These are phyloP conservation scores for Oscheius sp. DNA, from an alignment of 2,888 invertebrate genomes.

Conservation along the genomic window DNA sequence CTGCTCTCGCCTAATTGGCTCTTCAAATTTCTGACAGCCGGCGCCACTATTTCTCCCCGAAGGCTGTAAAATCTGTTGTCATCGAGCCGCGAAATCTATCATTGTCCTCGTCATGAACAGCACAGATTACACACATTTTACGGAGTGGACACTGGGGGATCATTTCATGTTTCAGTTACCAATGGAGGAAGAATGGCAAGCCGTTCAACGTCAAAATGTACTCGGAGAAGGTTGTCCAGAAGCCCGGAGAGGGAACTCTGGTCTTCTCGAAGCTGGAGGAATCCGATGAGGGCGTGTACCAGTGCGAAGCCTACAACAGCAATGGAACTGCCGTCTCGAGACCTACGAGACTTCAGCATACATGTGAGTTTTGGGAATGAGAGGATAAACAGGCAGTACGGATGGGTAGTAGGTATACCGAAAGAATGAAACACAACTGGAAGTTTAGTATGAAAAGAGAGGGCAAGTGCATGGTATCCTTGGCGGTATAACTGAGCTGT, in stretches of 20 bases:
- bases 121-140: neutral
- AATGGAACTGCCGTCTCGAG: constrained; percentile 81
- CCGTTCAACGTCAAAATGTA: constrained; percentile 80
- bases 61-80: no score
- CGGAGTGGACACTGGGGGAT: no score
- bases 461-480: no score
- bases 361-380: constrained; percentile 62
- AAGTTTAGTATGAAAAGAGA: no score
- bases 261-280: constrained; percentile 65
- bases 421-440: no score
- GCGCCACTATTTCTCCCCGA: no score
- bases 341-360: constrained; percentile 62
- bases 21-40: no score
- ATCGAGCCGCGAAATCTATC: no score
- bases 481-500: no score
- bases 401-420: no score
- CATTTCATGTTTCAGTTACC: constrained; percentile 74
- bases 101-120: neutral
- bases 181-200: constrained; percentile 95
- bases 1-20: no score
- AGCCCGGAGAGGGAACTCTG: constrained; percentile 82
- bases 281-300: constrained; percentile 67
- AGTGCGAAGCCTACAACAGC: constrained; percentile 92
- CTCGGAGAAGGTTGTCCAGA: constrained; percentile 90
- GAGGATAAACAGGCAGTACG: no score